A percentile compares a stretch with the other conserved stretches of the same genome.
These are phyloP conservation scores for Montipora sp. DNA, from an alignment of 64 coral and sea anemone species.

Conservation along the genomic window DNA sequence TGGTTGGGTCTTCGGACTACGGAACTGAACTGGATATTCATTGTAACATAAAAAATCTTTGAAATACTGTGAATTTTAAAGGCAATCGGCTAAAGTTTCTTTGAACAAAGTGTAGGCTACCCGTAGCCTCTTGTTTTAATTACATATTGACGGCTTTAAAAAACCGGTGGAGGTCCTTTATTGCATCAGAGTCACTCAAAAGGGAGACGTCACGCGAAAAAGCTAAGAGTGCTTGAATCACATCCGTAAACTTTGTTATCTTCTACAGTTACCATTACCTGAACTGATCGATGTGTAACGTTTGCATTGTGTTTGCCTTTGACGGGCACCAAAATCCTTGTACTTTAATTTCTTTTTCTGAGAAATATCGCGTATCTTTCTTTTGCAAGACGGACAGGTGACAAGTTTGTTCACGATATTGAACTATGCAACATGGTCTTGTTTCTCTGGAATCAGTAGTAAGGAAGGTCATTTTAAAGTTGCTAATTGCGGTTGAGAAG, in stretches of 20 bases:
- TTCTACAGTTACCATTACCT: constrained; percentile 34
- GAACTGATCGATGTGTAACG: constrained; percentile 38
- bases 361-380: constrained; percentile 54
- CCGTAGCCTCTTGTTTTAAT: too few relatives aligned
- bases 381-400: constrained; percentile 60
- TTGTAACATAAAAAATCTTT: too few relatives aligned
- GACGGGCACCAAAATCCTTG: constrained; percentile 41
- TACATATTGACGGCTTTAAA: too few relatives aligned
- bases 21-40: too few relatives aligned
- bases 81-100: too few relatives aligned
- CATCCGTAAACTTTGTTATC: constrained; percentile 39
- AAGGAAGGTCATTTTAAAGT: constrained; percentile 44
- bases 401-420: constrained; percentile 55
- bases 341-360: constrained; percentile 56
- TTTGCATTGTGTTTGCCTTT: constrained; percentile 9
- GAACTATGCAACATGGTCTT: constrained; percentile 38
- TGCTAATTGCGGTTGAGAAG: background rate
- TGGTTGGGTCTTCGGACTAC: too few relatives aligned
- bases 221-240: constrained; percentile 7
- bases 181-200: background rate
- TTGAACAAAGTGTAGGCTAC: too few relatives aligned
- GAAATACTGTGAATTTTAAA: too few relatives aligned
- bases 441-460: constrained; percentile 51
- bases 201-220: constrained; percentile 41
- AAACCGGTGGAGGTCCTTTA: too few relatives aligned